Base-by-base conservation (phyloP, 2,797 vertebrate genomes). In the Sylvilagus floridanus region DNA sequence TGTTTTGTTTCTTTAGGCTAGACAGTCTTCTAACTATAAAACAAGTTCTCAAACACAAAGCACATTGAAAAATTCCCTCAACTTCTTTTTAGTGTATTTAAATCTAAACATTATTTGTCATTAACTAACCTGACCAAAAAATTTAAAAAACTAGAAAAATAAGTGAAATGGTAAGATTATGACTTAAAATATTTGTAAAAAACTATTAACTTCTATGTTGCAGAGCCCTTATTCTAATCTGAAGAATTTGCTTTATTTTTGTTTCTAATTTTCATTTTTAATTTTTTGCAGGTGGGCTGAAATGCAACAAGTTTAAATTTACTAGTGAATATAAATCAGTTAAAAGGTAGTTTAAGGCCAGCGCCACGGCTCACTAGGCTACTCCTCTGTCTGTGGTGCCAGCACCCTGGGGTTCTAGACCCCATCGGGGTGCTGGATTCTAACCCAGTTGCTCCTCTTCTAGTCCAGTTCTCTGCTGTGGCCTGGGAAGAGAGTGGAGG, bases 1-100 rank as follows among this genome's bases (percentile, higher is more conserved):
- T n/a, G 32, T 87, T 94, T 91, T 76, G 71, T 91, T 96, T 88
- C 73, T 42, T 71, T 35, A 87, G 2, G 28, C 7, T 88, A 92
- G 72, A 77, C 5, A 75, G 32, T 66, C 7, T 30, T 65, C 63
- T 28, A 42, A 42, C 22, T 35, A 24, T 69, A 50, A 88, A 90
- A 77, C 24, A 66, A 63, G 90, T 2, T 78, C 16, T 71, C 5
- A n/a, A 84, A 69, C 24, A 75, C 9, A 71, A 92, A 37, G 90
- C 16, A 76, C 84, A 72, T 54, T 86, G 75, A 10, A 77, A 90
- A 95, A 77, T 66, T 26, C 2, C 19, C 21, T 37, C 42, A 42
- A 42, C 6, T 42, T 79, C 1, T 26, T 84, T 86, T 75, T 71
- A 19, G 22, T 35, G 16, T 42, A n/a, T 83, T 84, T 42, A 94